A percentile compares a stretch with the other conserved stretches of the same genome.
Conservation (phyloP, 2,797 vertebrate species). For the Melanotaenia boesemani region DNA sequence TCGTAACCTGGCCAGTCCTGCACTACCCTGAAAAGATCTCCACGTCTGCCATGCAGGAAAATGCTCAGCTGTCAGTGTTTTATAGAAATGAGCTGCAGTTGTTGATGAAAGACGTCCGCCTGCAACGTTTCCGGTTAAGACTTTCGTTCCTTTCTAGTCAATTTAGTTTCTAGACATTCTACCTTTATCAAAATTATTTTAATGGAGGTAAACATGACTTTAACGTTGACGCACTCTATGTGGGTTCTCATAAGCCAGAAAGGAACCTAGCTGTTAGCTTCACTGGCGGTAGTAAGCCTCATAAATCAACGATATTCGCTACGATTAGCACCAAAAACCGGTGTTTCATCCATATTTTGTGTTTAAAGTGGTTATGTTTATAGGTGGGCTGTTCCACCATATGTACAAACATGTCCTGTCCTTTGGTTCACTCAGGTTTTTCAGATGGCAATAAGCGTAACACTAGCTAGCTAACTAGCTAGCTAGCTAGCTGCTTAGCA, state of each 20-base stretch:
- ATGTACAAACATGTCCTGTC: accelerated
- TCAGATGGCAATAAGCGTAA: slow-evolving; percentile 16
- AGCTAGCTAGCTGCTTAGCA: slow-evolving; percentile 65
- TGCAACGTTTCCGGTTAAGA: too few species aligned
- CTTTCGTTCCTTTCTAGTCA: too few species aligned
- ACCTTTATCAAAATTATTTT: too few species aligned
- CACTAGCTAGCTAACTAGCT: background rate
- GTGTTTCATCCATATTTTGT: background rate
- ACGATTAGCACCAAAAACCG: background rate
- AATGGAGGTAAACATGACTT: background rate
- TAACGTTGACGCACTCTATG: background rate
- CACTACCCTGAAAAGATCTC: too few species aligned
- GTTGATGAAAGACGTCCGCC: too few species aligned
- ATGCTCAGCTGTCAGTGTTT: too few species aligned
- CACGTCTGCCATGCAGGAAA: background rate
- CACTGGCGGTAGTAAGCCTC: background rate
- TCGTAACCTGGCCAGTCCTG: too few species aligned
- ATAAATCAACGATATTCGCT: background rate
- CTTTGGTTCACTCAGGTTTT: background rate
- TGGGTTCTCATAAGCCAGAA: background rate
- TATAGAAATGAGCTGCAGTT: too few species aligned
- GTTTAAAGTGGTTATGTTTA: background rate
- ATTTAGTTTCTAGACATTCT: too few species aligned
- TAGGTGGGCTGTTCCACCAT: accelerated
- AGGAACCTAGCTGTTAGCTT: background rate